phyloP scores from a whole-genome alignment of 2,113 vertebrate genomes.

The Boulengeromyrus knoepffleri region DNA sequence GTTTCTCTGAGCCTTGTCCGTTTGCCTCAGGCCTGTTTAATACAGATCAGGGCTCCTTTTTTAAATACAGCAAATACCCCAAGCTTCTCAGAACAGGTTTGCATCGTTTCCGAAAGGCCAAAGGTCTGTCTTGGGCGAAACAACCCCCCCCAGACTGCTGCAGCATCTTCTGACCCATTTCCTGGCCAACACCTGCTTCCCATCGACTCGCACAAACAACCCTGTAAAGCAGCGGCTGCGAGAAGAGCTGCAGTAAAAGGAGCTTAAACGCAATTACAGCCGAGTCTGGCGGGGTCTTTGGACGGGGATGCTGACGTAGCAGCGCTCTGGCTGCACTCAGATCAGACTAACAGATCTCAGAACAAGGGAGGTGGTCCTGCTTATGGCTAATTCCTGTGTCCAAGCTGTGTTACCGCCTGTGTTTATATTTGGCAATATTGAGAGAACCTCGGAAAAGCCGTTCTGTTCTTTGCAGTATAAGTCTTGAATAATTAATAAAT shows the following conservation, averaged over 20 bases:
- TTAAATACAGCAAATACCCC: background rate
- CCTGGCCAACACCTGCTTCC: background rate
- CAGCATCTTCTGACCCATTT: background rate
- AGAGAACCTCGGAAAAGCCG: background rate
- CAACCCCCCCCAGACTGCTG: background rate
- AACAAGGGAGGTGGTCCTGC: background rate
- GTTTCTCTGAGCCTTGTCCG: background rate
- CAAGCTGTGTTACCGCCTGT: background rate
- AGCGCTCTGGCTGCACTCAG: background rate
- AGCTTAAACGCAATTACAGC: background rate
- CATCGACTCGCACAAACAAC: background rate
- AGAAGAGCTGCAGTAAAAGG: constrained; percentile 1
- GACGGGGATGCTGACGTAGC: background rate
- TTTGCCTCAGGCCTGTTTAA: background rate
- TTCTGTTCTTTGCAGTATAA: background rate
- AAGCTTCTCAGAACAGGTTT: background rate
- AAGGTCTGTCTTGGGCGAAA: background rate
- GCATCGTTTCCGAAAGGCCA: background rate
- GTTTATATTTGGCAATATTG: background rate
- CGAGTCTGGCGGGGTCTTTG: background rate
- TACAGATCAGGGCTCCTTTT: background rate
- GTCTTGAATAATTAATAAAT: background rate
- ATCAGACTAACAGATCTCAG: background rate
- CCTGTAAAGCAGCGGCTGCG: background rate
- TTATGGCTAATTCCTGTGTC: background rate